Evolutionary conservation across 2,888 invertebrate genomes (phyloP), one percentile per base, ranked within the genome.

Genomic region (Congeria kusceri): DNA sequence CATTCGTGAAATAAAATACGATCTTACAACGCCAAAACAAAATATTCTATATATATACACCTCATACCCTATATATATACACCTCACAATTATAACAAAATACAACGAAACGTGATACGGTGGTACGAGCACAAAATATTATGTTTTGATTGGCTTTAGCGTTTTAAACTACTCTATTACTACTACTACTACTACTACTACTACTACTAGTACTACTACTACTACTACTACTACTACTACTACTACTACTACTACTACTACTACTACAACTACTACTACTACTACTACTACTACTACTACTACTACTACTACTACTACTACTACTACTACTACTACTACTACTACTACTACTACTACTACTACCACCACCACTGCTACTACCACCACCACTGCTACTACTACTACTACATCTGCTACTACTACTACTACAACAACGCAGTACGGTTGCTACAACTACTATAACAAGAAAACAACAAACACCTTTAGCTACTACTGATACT

Each of bases 291-390:
- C 57, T 56, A 20, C 57, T 56, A 56, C 57, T 56, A 56, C 57
- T 18, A 56, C 57, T 56, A 56, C 57, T 56, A 56, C 57, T 56
- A 56, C 57, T 56, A 56, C 57, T 56, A 56, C 57, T 56, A 56
- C 57, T 56, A 56, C 57, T 56, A 56, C 57, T 56, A 56, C 57
- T 56, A 56, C 57, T 56, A 56, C 57, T 56, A 56, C 57, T 56
- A 56, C 57, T 56, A 56, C 57, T 56, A 56, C 57, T 56, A 56
- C 57, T 56, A 56, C 57, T 56, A 56, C 57, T 56, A 56, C 57
- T 56, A 56, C 57, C 20, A 56, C 57, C 20, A 18, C 57, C 20
- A 56, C 57, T 56, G 13, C 57, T 18, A 11, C 20, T 11, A 11
- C 20, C 11, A n/a, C n/a, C n/a, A n/a, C n/a, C n/a, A n/a, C n/a